Evolutionary conservation across 2,888 invertebrate species (phyloP).

Genomic region (Yponomeuta cagnagella): DNA sequence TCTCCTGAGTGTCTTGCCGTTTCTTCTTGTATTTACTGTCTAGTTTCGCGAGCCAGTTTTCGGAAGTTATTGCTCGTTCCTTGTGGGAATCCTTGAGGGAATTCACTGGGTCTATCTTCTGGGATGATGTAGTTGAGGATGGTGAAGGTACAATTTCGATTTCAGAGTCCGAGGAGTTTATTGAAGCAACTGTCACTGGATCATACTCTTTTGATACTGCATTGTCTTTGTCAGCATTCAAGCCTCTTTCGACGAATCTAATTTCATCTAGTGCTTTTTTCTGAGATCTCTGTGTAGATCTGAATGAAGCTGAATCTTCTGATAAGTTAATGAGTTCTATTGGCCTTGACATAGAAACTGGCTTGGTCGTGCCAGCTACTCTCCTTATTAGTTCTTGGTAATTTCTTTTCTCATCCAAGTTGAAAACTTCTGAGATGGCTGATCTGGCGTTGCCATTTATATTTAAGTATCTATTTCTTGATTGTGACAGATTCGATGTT

Average conservation of each 20-base stretch:
- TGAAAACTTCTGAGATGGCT: slow-evolving; percentile 67
- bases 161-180: slow-evolving; percentile 67
- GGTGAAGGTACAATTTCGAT: slow-evolving; percentile 60
- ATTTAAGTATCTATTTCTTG: slow-evolving; percentile 43
- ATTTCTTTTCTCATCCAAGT: slow-evolving; percentile 74
- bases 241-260: slow-evolving; percentile 45
- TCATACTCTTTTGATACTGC: slow-evolving; percentile 52
- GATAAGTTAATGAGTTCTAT: slow-evolving; percentile 49
- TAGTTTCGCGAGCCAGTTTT: slow-evolving; percentile 73
- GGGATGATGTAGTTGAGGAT: slow-evolving; percentile 55
- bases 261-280: slow-evolving; percentile 54
- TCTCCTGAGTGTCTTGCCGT: slow-evolving; percentile 52
- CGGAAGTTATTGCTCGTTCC: slow-evolving; percentile 62
- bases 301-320: slow-evolving; percentile 51
- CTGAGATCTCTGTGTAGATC: slow-evolving; percentile 48
- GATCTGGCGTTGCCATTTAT: slow-evolving; percentile 51
- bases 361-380: slow-evolving; percentile 45
- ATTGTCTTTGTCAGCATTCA: slow-evolving; percentile 42
- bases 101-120: slow-evolving; percentile 65
- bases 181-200: slow-evolving; percentile 60
- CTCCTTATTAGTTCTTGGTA: slow-evolving; percentile 72
- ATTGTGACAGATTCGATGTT: slow-evolving; percentile 36
- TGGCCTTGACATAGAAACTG: slow-evolving; percentile 35
- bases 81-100: slow-evolving; percentile 75
- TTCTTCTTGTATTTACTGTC: slow-evolving; percentile 63